Evolutionary conservation across 2,797 vertebrate species (phyloP).

Genomic region (Linurgus olivaceus): DNA sequence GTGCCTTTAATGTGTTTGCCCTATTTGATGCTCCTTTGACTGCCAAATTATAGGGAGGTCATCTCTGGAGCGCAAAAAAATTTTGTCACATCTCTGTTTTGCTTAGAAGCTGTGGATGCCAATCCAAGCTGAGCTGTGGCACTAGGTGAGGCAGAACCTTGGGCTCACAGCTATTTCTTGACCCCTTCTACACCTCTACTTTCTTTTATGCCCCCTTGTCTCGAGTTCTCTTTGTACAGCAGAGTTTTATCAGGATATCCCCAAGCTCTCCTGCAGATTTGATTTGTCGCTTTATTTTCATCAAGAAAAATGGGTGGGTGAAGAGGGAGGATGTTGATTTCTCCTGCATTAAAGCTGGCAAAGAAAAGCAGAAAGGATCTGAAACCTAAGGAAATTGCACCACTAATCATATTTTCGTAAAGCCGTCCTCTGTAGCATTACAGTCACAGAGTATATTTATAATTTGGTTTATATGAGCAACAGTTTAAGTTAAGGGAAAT

Average conservation of each 20-base stretch:
- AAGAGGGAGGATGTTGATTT: constrained; percentile 31
- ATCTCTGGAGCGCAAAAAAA: neutral
- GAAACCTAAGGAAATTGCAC: constrained; percentile 68
- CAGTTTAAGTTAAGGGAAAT: constrained; percentile 78
- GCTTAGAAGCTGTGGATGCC: neutral
- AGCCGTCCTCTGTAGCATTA: constrained; percentile 68
- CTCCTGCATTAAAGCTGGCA: constrained; percentile 19
- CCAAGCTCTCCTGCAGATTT: neutral
- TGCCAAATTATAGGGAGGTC: neutral
- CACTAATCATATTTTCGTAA: constrained; percentile 70
- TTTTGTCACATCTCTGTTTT: neutral
- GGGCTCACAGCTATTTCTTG: neutral
- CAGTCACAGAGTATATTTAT: constrained; percentile 75
- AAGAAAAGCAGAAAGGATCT: constrained; percentile 52
- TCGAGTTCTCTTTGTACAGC: neutral
- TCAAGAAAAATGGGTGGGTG: neutral
- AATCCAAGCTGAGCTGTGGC: neutral
- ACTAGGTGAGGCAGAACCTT: neutral
- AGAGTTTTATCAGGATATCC: neutral
- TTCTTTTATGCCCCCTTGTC: neutral
- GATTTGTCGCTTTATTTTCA: constrained; percentile 49
- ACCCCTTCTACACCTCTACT: neutral
- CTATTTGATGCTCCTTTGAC: neutral
- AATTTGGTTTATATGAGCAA: constrained; percentile 76
- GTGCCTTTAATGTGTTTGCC: neutral